These are phyloP conservation scores for Chelon labrosus DNA, from an alignment of 2,797 vertebrate genomes.

Conservation along the genomic window DNA sequence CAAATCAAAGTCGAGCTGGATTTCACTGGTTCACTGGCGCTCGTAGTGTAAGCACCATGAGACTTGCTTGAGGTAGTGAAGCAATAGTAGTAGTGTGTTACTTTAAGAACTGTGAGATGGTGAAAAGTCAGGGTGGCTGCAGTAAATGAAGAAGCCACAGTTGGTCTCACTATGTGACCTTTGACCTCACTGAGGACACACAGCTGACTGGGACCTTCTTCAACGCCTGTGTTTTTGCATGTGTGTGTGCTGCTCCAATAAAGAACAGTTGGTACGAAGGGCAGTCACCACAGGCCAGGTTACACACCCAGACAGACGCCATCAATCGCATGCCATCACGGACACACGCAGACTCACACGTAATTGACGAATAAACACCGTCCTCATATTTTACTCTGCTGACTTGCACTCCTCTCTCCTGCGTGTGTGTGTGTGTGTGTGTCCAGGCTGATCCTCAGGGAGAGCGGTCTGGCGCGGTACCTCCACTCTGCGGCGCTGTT, in stretches of 20 bases:
- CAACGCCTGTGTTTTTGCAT: background rate
- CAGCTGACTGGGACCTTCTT: conserved; percentile 42
- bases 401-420: conserved; percentile 39
- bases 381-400: conserved; percentile 6
- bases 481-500: conserved; percentile 93
- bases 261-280: conserved; percentile 76
- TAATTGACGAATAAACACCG: conserved; percentile 36
- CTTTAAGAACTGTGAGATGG: too few species aligned
- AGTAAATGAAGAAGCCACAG: conserved; percentile 48
- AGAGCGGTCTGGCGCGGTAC: conserved; percentile 92
- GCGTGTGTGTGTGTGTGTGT: conserved; percentile 84
- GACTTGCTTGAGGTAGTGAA: too few species aligned
- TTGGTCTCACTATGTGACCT: conserved; percentile 54
- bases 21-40: too few species aligned
- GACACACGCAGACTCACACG: conserved; percentile 11
- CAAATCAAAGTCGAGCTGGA: too few species aligned
- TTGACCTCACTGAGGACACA: conserved; percentile 29
- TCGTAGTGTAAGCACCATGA: too few species aligned
- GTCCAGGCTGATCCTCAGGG: conserved; percentile 90
- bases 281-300: conserved; percentile 59
- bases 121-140: background rate
- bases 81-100: too few species aligned
- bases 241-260: conserved; percentile 25
- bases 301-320: conserved; percentile 43
- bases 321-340: conserved; percentile 56